Evolutionary conservation across 2,797 vertebrate genomes (phyloP).

Genomic region (Rhinoraja longicauda): DNA sequence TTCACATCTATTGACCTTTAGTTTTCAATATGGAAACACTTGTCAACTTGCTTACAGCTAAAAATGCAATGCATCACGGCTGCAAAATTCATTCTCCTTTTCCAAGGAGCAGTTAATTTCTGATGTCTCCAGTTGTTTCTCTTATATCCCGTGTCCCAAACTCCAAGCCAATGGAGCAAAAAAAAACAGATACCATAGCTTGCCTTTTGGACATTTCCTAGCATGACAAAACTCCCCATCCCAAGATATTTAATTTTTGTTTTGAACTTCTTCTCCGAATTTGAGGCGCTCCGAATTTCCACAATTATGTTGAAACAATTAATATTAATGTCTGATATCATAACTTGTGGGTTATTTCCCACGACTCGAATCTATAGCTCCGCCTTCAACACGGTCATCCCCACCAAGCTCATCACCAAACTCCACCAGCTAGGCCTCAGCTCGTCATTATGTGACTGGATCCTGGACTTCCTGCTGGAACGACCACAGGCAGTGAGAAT

Average conservation of each 20-base stretch:
- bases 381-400: no score
- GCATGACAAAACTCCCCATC: neutral
- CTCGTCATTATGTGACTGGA: no score
- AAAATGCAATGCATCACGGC: neutral
- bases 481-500: no score
- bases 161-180: neutral
- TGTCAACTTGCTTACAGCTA: neutral
- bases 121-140: neutral
- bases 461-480: no score
- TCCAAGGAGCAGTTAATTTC: neutral
- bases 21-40: neutral
- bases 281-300: neutral
- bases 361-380: no score
- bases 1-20: neutral
- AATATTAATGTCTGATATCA: neutral
- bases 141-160: neutral
- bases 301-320: neutral
- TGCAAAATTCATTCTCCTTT: neutral
- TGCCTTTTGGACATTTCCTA: neutral
- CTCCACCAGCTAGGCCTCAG: no score
- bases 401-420: no score
- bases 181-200: no score
- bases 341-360: neutral
- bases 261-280: neutral
- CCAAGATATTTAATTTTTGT: neutral